Evolutionary conservation across 2,888 invertebrate species (phyloP).

Genomic region (Drosophila tanythrix): DNA sequence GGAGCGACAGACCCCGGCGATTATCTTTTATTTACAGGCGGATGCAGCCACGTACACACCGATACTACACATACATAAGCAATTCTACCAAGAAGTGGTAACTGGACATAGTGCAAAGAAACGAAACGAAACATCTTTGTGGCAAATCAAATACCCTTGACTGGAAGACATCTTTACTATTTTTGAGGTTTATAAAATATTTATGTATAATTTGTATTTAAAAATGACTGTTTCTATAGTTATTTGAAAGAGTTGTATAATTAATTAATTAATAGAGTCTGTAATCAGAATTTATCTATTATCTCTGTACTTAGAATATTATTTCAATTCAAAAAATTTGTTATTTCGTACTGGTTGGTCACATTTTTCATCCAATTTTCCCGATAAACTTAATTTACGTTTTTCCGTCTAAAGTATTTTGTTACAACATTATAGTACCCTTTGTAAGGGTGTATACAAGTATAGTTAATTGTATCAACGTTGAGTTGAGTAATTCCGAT

Average conservation of each 20-base stretch:
- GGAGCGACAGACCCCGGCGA: conserved; percentile 46
- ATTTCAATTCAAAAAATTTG: neutral
- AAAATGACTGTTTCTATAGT: neutral
- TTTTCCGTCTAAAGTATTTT: neutral
- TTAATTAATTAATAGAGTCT: neutral
- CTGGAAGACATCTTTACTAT: neutral
- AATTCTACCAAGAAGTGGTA: conserved; percentile 10
- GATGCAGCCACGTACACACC: conserved; percentile 10
- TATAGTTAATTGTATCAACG: conserved; percentile 43
- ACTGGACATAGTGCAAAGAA: conserved; percentile 17
- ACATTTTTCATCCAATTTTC: neutral
- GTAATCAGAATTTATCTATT: neutral
- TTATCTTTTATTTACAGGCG: conserved; percentile 69
- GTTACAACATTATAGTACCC: neutral
- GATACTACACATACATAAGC: conserved; percentile 6
- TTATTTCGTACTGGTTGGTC: neutral
- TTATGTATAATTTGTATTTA: neutral
- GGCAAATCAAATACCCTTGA: neutral
- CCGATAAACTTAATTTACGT: too few species aligned
- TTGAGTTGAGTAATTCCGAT: neutral
- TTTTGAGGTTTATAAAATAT: neutral
- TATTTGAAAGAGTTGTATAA: too few species aligned
- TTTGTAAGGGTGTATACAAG: neutral
- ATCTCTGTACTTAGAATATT: neutral
- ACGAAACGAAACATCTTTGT: neutral